These are phyloP conservation scores for Clepsis dumicolana DNA, from an alignment of 2,888 invertebrate genomes.

Conservation along the genomic window DNA sequence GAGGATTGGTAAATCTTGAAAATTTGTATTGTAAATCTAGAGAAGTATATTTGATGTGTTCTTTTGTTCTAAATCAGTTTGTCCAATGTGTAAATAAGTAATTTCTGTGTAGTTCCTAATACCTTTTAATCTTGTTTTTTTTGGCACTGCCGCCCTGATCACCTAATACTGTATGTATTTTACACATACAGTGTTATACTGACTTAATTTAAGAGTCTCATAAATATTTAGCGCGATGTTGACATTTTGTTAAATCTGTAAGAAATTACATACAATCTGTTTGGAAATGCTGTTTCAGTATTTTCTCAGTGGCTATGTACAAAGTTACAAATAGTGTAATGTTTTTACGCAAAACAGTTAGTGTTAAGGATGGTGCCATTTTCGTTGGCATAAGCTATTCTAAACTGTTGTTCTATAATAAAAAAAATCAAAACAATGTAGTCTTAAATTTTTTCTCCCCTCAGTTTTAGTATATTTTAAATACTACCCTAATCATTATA, in stretches of 20 bases:
- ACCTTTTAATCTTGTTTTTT: conserved; percentile 6
- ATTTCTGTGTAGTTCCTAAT: conserved; percentile 32
- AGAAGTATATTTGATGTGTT: conserved; percentile 25
- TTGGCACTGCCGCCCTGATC: conserved; percentile 18
- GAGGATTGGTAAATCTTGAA: conserved; percentile 22
- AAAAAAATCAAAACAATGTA: conserved; percentile 60
- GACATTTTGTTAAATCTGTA: conserved; percentile 59
- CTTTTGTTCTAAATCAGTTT: conserved; percentile 22
- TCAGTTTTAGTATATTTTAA: background rate
- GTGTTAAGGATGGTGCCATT: conserved; percentile 72
- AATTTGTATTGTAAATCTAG: conserved; percentile 17
- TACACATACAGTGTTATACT: conserved; percentile 15
- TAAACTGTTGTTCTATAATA: conserved; percentile 76
- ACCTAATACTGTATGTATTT: conserved; percentile 31
- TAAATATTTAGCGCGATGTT: conserved; percentile 18
- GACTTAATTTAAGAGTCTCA: conserved; percentile 10
- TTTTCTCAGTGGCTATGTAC: conserved; percentile 66
- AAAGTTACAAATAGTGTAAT: conserved; percentile 67
- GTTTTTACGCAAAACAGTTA: conserved; percentile 73
- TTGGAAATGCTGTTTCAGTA: conserved; percentile 52
- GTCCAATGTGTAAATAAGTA: conserved; percentile 34
- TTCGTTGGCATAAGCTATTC: conserved; percentile 68
- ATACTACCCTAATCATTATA: too few species aligned
- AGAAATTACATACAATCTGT: conserved; percentile 50
- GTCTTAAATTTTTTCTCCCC: conserved; percentile 25